phyloP scores from a whole-genome alignment of 2,888 invertebrate genomes.

The Microdon myrmicae region DNA sequence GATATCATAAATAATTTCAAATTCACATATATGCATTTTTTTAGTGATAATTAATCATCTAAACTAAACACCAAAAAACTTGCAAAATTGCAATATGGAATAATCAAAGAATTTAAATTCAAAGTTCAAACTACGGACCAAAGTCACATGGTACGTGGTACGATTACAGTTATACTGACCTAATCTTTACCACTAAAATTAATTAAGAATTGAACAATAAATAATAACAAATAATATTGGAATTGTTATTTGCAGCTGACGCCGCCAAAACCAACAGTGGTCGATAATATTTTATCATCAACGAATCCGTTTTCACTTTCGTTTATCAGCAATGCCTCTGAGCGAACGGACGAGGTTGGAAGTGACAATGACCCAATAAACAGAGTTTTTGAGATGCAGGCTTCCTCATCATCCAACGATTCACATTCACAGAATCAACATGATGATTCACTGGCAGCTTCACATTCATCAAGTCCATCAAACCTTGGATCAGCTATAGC shows the following conservation, averaged over 20 bases:
- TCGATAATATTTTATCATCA: constrained; percentile 55
- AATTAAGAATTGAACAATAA: background rate
- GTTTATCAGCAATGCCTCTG: constrained; percentile 42
- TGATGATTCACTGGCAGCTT: constrained; percentile 36
- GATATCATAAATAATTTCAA: too few relatives aligned
- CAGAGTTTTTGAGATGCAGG: constrained; percentile 53
- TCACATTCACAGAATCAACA: constrained; percentile 45
- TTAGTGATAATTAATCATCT: too few relatives aligned
- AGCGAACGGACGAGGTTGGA: constrained; percentile 44
- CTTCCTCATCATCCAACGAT: constrained; percentile 46
- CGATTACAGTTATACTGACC: too few relatives aligned
- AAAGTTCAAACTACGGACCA: too few relatives aligned
- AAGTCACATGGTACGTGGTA: too few relatives aligned
- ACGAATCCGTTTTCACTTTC: constrained; percentile 63
- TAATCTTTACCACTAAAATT: too few relatives aligned
- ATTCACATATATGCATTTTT: too few relatives aligned
- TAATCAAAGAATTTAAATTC: too few relatives aligned
- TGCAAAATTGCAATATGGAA: too few relatives aligned
- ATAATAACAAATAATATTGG: background rate
- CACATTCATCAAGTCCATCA: constrained; percentile 55
- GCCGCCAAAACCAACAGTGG: constrained; percentile 54
- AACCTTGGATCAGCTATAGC: constrained; percentile 66
- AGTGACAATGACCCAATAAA: constrained; percentile 36
- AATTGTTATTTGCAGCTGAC: constrained; percentile 49
- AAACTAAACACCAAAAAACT: too few relatives aligned